Base-by-base conservation (phyloP, 2,888 invertebrate species). In the Lithophane socia region DNA sequence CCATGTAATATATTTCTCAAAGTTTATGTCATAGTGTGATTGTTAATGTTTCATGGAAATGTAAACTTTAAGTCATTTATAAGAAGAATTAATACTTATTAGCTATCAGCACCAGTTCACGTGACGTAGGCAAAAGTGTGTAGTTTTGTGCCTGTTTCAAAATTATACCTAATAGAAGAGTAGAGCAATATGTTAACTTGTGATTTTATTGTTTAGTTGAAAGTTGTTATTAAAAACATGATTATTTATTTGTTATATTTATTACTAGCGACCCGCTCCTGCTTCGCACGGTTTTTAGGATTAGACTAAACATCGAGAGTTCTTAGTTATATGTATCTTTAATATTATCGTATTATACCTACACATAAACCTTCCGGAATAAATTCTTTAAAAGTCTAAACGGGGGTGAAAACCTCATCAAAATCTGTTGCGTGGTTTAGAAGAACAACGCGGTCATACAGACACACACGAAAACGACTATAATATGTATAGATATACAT, bases 201-300 rank as follows among this genome's bases (percentile, higher is more conserved):
- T 86, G 84, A 84, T 86, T 86, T 82, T 73, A 86, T 79, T 83
- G 64, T 77, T 85, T 87, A 85, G 75, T 84, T 84, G n/a, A 70
- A 77, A 79, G 52, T 77, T 86, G 84, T 88, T 81, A 81, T 75
- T 81, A 79, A 86, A 84, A 76, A 75, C 68, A 79, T 77, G 72
- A 79, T 79, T 75, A 85, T 87, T 81, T 77, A 73, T 75, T 75
- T 74, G 60, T 74, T 69, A 79, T 42, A 12, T 63, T 76, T 72
- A 37, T 5, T 37, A 5, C 37, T 37, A 37, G 37, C 5, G 5
- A 37, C 5, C 37, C 37, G 37, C 37, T 37, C 37, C 37, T 37
- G 37, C 37, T 37, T 37, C 37, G 5, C 37, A 37, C 37, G 37
- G 37, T 5, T 37, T 37, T 37, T 37, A 37, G 5, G 37, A 37